These are phyloP conservation scores for Nomada fabriciana DNA, from an alignment of 2,888 invertebrate species.

Conservation along the genomic window DNA sequence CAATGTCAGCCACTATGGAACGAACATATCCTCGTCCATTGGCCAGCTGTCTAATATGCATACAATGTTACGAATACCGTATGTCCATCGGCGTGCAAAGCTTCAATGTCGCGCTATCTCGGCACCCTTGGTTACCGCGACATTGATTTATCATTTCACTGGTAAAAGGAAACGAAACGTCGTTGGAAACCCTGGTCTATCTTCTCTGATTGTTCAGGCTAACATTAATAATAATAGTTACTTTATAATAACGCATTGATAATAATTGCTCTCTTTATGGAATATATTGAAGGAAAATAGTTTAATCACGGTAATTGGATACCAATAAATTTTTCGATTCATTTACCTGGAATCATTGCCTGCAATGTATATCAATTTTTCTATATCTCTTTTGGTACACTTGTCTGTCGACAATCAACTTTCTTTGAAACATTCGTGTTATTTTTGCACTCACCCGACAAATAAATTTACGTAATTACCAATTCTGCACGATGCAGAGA, in stretches of 20 bases:
- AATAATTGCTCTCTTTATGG: too few species aligned
- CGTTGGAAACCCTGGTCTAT: conserved; percentile 21
- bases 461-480: background rate
- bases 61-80: conserved; percentile 79
- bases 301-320: too few species aligned
- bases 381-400: too few species aligned
- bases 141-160: conserved; percentile 50
- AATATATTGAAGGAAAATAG: too few species aligned
- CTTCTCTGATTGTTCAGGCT: conserved; percentile 12
- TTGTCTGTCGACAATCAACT: too few species aligned
- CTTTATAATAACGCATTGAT: background rate
- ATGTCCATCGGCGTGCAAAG: conserved; percentile 69
- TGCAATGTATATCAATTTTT: too few species aligned
- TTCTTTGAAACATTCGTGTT: too few species aligned
- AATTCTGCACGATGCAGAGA: background rate
- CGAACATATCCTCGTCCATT: conserved; percentile 71
- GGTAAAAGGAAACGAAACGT: conserved; percentile 41
- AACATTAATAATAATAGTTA: conserved; percentile 8
- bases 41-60: conserved; percentile 82
- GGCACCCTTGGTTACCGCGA: conserved; percentile 47
- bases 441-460: too few species aligned
- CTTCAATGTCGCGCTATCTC: conserved; percentile 59
- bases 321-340: too few species aligned
- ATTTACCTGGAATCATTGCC: too few species aligned
- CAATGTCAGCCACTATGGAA: conserved; percentile 65